These are phyloP conservation scores for Kuschelorhynchus macadamiae DNA, from an alignment of 2,888 invertebrate species.

Conservation along the genomic window DNA sequence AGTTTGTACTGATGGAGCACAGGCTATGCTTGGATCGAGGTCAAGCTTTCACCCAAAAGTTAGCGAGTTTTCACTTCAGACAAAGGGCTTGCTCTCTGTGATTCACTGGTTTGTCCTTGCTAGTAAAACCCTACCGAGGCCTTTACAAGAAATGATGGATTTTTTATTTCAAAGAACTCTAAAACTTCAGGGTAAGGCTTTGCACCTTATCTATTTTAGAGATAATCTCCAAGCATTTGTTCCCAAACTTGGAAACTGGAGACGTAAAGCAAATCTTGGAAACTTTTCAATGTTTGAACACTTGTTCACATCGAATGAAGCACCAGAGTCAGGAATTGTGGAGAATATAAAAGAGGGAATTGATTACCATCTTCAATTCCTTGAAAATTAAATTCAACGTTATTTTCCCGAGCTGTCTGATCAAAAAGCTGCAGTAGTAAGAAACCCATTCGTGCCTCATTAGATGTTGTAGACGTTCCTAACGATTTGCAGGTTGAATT, in stretches of 20 bases:
- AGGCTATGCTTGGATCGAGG: constrained; percentile 37
- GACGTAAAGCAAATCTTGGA: background rate
- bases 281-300: background rate
- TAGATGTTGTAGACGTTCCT: background rate
- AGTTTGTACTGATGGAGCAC: constrained; percentile 34
- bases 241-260: background rate
- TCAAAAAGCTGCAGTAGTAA: background rate
- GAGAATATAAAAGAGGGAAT: background rate
- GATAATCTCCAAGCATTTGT: background rate
- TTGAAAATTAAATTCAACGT: background rate
- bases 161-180: too few relatives aligned
- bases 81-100: constrained; percentile 3
- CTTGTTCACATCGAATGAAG: background rate
- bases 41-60: constrained; percentile 20
- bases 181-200: background rate
- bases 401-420: constrained; percentile 2
- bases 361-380: background rate
- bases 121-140: too few relatives aligned
- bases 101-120: constrained; percentile 8
- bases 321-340: background rate
- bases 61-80: constrained; percentile 36
- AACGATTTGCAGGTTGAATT: background rate
- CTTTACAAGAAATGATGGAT: too few relatives aligned
- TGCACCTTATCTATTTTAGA: background rate
- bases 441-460: background rate